A percentile compares a stretch with the other conserved stretches of the same genome.
phyloP scores from a whole-genome alignment of 2,888 invertebrate genomes.

The Scaptomyza tumidula region DNA sequence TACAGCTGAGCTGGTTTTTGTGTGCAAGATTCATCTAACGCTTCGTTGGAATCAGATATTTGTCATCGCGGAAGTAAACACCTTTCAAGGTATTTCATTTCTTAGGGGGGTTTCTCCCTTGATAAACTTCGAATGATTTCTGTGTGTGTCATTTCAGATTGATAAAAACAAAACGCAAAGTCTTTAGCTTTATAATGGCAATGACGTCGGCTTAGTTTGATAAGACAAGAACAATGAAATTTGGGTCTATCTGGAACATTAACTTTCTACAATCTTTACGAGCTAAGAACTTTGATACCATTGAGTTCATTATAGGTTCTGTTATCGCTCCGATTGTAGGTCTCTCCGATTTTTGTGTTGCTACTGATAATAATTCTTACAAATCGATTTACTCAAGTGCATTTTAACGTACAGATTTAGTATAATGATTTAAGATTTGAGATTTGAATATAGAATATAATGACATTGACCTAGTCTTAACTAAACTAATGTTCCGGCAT shows the following conservation, averaged over 20 bases:
- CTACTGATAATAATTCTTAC: slow-evolving; percentile 10
- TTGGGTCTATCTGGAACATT: background rate
- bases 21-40: slow-evolving; percentile 62
- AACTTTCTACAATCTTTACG: background rate
- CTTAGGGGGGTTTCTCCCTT: slow-evolving; percentile 42
- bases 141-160: slow-evolving; percentile 39
- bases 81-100: slow-evolving; percentile 4
- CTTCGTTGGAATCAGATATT: slow-evolving; percentile 61
- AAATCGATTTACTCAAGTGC: background rate
- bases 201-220: slow-evolving; percentile 14
- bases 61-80: slow-evolving; percentile 66
- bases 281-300: slow-evolving; percentile 50
- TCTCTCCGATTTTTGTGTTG: slow-evolving; percentile 20
- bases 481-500: slow-evolving; percentile 1
- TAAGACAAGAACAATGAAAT: slow-evolving; percentile 11
- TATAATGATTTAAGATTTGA: slow-evolving; percentile 14
- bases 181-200: background rate
- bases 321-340: slow-evolving; percentile 20
- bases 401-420: slow-evolving; percentile 20
- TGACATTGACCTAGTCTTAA: slow-evolving; percentile 48
- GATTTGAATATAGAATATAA: slow-evolving; percentile 22
- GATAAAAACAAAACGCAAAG: slow-evolving; percentile 30
- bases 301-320: slow-evolving; percentile 14
- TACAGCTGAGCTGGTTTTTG: slow-evolving; percentile 35
- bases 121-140: slow-evolving; percentile 28